Evolutionary conservation across 2,888 invertebrate genomes (phyloP).

Genomic region (Panzeria rudis): DNA sequence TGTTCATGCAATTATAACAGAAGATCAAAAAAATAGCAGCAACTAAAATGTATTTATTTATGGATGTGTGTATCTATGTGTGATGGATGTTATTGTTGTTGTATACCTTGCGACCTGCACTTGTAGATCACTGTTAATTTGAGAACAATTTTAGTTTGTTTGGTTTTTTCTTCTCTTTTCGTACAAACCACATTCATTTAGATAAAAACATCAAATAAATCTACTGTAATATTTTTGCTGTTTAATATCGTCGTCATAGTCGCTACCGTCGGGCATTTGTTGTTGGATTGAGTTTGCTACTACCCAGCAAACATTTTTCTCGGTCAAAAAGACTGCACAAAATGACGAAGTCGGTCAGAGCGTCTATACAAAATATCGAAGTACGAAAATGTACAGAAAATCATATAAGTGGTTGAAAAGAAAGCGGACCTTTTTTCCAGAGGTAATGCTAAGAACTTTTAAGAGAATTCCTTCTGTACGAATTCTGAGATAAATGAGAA

Average conservation of each 20-base stretch:
- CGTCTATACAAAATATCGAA: no score
- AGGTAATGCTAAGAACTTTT: no score
- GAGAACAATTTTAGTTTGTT: slow-evolving; percentile 45
- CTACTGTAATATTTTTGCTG: slow-evolving; percentile 46
- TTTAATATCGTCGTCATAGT: slow-evolving; percentile 50
- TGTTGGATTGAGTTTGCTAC: slow-evolving; percentile 47
- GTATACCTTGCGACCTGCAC: slow-evolving; percentile 65
- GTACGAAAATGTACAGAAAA: no score
- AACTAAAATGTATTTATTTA: neutral
- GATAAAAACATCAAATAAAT: slow-evolving; percentile 47
- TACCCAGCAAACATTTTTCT: no score
- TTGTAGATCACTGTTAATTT: slow-evolving; percentile 68
- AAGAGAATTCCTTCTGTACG: no score
- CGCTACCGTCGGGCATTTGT: slow-evolving; percentile 50
- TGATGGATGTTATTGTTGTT: slow-evolving; percentile 48
- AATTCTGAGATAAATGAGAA: no score
- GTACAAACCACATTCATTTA: slow-evolving; percentile 38
- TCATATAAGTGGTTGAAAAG: no score
- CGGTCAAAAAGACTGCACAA: no score
- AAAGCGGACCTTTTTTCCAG: no score
- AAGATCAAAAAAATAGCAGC: neutral
- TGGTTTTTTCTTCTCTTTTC: slow-evolving; percentile 1
- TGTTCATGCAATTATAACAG: neutral
- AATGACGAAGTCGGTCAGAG: no score
- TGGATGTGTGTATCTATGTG: neutral